phyloP scores from a whole-genome alignment of 2,113 vertebrate species.

The human region DNA sequence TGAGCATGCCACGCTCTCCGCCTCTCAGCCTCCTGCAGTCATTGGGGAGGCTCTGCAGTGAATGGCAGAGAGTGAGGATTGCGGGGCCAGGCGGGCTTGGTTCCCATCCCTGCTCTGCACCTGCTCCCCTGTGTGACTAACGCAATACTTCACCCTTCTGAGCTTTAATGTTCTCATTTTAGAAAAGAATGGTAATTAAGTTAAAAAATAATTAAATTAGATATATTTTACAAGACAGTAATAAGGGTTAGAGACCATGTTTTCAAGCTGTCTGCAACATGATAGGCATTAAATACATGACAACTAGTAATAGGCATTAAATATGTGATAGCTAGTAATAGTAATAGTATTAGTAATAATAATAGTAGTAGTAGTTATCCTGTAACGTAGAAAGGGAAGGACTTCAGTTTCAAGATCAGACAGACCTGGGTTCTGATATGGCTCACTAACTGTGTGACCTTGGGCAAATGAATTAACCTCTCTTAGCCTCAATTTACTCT shows the following conservation, averaged over 20 bases:
- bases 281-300: not conserved
- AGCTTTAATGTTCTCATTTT: not conserved
- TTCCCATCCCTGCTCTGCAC: not conserved
- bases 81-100: fast-evolving
- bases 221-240: not conserved
- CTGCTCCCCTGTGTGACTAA: not conserved
- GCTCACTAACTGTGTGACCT: not conserved
- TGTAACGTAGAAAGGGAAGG: not conserved
- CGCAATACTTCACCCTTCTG: not conserved
- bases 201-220: not conserved
- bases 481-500: not conserved
- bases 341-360: not conserved
- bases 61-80: too few species aligned
- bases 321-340: too few species aligned
- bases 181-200: not conserved
- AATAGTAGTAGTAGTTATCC: not conserved
- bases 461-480: not conserved
- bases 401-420: not conserved
- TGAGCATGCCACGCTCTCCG: fast-evolving
- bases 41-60: fast-evolving
- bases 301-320: not conserved
- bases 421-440: not conserved
- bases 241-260: not conserved
- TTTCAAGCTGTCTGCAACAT: not conserved
- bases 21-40: not conserved